phyloP scores from a whole-genome alignment of 2,888 invertebrate species.

The Cerceris rybyensis region DNA sequence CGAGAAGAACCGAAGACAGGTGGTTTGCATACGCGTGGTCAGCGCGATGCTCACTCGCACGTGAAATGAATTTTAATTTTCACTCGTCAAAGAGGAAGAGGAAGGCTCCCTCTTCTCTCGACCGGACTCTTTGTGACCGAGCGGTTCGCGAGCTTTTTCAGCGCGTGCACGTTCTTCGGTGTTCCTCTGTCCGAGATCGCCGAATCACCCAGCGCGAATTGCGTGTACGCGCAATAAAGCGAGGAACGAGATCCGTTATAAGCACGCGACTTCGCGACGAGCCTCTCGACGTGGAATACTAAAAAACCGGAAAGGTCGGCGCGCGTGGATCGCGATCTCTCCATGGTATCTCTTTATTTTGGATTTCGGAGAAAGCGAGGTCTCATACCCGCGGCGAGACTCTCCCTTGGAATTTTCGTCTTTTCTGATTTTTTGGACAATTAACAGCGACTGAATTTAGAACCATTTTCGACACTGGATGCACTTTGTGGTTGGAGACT shows the following conservation, averaged over 20 bases:
- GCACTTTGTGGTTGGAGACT: no score
- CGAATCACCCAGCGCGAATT: conserved; percentile 31
- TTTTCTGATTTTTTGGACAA: no score
- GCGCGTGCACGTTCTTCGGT: conserved; percentile 13
- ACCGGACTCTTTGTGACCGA: conserved; percentile 25
- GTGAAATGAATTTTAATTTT: conserved; percentile 77
- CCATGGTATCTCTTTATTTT: background rate
- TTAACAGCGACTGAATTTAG: no score
- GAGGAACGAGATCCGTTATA: conserved; percentile 42
- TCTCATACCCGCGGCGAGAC: no score
- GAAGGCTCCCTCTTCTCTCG: conserved; percentile 50
- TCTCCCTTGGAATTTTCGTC: no score
- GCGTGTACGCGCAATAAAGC: conserved; percentile 33
- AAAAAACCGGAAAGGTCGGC: conserved; percentile 43
- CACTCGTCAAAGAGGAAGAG: conserved; percentile 65
- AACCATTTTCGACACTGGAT: no score
- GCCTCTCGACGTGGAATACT: conserved; percentile 35
- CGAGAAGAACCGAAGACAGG: conserved; percentile 70
- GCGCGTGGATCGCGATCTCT: background rate
- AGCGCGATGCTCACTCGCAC: conserved; percentile 64
- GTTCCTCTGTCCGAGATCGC: background rate
- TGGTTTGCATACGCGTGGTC: conserved; percentile 74
- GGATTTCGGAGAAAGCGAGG: background rate
- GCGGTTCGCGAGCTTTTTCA: conserved; percentile 27
- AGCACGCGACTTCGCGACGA: conserved; percentile 42